Percentiles rank a stretch among this genome's conserved stretches.
Evolutionary conservation across 2,797 vertebrate species (phyloP).

Genomic region (Sebastes glaucus): DNA sequence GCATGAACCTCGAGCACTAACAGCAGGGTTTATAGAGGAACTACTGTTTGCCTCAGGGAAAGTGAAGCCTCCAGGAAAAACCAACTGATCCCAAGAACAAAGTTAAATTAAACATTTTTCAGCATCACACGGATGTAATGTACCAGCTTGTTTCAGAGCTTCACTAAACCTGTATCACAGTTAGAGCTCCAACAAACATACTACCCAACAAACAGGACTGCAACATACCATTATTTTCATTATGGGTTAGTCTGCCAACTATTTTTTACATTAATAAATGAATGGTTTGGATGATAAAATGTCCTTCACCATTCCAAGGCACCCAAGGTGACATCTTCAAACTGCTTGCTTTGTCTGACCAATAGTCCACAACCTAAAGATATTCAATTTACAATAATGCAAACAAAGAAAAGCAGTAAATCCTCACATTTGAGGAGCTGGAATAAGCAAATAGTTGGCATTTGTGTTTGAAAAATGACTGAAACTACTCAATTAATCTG

Average conservation of each 20-base stretch:
- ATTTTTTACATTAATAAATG: too few relatives aligned
- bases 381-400: not conserved
- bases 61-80: not conserved
- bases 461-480: not conserved
- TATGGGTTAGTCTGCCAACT: fast-evolving
- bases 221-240: not conserved
- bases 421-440: not conserved
- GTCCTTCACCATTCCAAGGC: too few relatives aligned
- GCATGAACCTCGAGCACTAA: not conserved
- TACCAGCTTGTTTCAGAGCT: not conserved
- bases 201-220: not conserved
- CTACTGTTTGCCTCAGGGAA: not conserved
- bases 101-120: not conserved
- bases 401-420: not conserved
- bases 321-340: too few relatives aligned
- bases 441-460: not conserved
- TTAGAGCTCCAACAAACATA: not conserved
- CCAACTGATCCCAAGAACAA: not conserved
- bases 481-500: too few relatives aligned
- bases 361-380: not conserved
- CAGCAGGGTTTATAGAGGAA: not conserved
- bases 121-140: not conserved
- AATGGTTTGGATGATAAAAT: too few relatives aligned
- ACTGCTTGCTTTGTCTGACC: too few relatives aligned
- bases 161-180: not conserved